Percentiles rank a stretch among this genome's conserved stretches.
These are phyloP conservation scores for Ommatoiulus sabulosus DNA, from an alignment of 2,888 invertebrate species.

Conservation along the genomic window DNA sequence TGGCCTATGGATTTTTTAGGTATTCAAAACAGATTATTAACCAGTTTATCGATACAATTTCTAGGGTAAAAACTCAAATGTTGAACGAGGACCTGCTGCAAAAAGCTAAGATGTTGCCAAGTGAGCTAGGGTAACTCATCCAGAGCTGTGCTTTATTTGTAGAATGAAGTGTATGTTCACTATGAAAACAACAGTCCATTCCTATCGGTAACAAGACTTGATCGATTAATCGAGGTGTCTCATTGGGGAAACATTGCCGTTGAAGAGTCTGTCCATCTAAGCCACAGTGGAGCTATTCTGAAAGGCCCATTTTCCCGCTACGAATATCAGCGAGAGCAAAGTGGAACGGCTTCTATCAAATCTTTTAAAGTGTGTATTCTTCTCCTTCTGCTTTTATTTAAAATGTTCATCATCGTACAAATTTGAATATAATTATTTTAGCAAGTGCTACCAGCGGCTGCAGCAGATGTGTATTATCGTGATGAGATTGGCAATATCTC, in stretches of 20 bases:
- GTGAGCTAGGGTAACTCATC: not conserved
- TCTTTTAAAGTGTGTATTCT: conserved; percentile 79
- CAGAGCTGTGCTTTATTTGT: not conserved
- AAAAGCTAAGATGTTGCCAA: not conserved
- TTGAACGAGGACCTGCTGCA: not conserved
- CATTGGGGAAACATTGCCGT: conserved; percentile 99
- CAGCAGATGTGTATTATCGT: conserved; percentile 95
- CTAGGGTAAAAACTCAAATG: not conserved
- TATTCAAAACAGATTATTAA: too few species aligned
- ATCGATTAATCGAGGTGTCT: conserved; percentile 92
- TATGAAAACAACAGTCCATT: conserved; percentile 98
- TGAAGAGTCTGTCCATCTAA: conserved; percentile 91
- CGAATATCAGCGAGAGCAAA: conserved; percentile 94
- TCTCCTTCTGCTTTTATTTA: not conserved
- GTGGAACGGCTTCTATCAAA: conserved; percentile 89
- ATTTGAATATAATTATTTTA: conserved; percentile 59
- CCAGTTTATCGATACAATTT: too few species aligned
- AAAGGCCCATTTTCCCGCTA: conserved; percentile 94
- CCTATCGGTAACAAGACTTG: conserved; percentile 88
- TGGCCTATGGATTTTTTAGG: too few species aligned
- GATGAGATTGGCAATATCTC: conserved; percentile 99
- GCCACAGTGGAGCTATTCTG: conserved; percentile 91
- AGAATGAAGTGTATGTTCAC: conserved; percentile 82
- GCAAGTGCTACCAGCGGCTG: conserved; percentile 80
- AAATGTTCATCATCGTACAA: not conserved